These are phyloP conservation scores for Tricholauxania praeusta DNA, from an alignment of 2,888 invertebrate species.

Conservation along the genomic window DNA sequence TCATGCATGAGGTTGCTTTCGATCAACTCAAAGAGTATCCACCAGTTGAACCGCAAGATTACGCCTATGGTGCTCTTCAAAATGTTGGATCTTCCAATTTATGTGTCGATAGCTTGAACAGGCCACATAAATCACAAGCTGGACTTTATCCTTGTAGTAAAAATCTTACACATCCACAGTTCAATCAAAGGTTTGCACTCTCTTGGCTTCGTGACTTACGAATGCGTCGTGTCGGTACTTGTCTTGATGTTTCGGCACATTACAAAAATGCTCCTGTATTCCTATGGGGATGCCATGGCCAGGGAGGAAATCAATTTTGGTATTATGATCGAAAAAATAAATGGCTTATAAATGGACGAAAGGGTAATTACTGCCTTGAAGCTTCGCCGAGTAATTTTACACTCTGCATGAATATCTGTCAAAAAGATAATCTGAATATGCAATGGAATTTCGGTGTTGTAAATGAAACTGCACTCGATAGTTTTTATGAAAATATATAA, in stretches of 20 bases:
- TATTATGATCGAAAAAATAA: constrained; percentile 77
- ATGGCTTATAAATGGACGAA: constrained; percentile 67
- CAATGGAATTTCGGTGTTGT: constrained; percentile 63
- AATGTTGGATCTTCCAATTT: constrained; percentile 74
- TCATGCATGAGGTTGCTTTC: constrained; percentile 93
- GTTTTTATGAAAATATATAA: constrained; percentile 45
- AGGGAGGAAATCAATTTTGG: constrained; percentile 95
- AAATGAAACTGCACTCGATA: constrained; percentile 61
- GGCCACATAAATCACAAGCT: constrained; percentile 63
- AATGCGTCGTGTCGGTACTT: constrained; percentile 77
- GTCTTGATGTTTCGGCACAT: constrained; percentile 83
- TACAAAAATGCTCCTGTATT: constrained; percentile 78
- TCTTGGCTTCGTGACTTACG: constrained; percentile 67
- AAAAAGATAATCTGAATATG: constrained; percentile 63
- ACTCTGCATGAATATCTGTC: constrained; percentile 79
- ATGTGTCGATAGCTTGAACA: constrained; percentile 80
- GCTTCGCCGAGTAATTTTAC: constrained; percentile 74
- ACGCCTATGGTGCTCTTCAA: constrained; percentile 82
- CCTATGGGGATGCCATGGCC: constrained; percentile 90
- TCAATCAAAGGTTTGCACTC: constrained; percentile 63
- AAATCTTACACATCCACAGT: constrained; percentile 57
- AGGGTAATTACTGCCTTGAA: constrained; percentile 82
- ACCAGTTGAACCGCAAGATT: constrained; percentile 86
- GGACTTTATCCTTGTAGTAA: constrained; percentile 64
- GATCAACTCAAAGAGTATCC: constrained; percentile 91